A percentile compares a stretch with the other conserved stretches of the same genome.
Evolutionary conservation across 2,113 vertebrate genomes (phyloP).

Genomic region (Paracanthobrama guichenoti): DNA sequence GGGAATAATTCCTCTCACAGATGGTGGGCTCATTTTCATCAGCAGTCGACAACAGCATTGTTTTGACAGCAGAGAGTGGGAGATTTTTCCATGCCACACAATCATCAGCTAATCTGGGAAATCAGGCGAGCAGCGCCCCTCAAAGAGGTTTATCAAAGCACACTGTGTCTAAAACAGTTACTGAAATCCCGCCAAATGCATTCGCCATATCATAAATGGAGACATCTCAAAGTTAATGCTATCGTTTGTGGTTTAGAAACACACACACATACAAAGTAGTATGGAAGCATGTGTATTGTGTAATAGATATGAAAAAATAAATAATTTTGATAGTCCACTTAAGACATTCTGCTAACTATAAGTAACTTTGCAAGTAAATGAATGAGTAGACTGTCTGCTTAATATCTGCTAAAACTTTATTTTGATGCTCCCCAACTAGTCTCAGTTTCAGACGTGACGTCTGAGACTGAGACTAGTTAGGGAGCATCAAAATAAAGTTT

Average conservation of each 20-base stretch:
- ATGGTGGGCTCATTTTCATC: slow-evolving; percentile 39
- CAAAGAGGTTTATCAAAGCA: slow-evolving; percentile 7
- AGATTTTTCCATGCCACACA: slow-evolving; percentile 36
- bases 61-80: slow-evolving; percentile 31
- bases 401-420: too few species aligned
- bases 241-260: neutral
- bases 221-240: neutral
- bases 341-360: too few species aligned
- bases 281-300: neutral
- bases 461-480: too few species aligned
- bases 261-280: neutral
- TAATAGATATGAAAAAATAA: too few species aligned
- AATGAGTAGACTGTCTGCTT: too few species aligned
- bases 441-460: too few species aligned
- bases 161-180: slow-evolving; percentile 4
- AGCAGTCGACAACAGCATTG: slow-evolving; percentile 31
- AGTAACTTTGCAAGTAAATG: too few species aligned
- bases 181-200: neutral
- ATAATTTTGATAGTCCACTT: too few species aligned
- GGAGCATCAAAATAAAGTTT: too few species aligned
- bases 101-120: slow-evolving; percentile 28
- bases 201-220: slow-evolving; percentile 3
- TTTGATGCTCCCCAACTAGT: too few species aligned
- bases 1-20: slow-evolving; percentile 32
- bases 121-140: neutral